phyloP scores from a whole-genome alignment of 2,888 invertebrate genomes.

The Calliscelio sp. region DNA sequence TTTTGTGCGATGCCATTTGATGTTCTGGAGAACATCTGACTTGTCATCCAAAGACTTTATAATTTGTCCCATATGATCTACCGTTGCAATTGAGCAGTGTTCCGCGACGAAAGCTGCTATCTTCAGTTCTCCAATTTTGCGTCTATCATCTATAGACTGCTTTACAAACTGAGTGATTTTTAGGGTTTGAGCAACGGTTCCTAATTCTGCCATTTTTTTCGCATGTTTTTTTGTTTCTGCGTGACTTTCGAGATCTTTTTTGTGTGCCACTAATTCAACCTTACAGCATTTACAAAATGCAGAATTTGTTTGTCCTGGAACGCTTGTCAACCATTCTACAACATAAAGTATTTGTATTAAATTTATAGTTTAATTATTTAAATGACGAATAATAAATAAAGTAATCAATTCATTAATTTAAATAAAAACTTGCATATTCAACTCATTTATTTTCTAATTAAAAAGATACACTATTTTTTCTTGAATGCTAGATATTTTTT shows the following conservation, averaged over 20 bases:
- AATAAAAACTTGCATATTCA: too few relatives aligned
- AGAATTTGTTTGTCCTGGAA: conserved; percentile 1
- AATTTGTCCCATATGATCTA: conserved; percentile 70
- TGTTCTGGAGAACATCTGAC: conserved; percentile 72
- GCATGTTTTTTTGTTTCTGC: conserved; percentile 77
- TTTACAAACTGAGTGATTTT: conserved; percentile 30
- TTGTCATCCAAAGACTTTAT: conserved; percentile 69
- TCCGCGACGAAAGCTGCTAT: conserved; percentile 75
- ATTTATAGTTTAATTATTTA: too few relatives aligned
- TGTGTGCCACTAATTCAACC: conserved; percentile 73
- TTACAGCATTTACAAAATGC: conserved; percentile 50
- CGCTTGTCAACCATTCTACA: conserved; percentile 26
- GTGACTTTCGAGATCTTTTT: conserved; percentile 76
- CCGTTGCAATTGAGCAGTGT: conserved; percentile 68
- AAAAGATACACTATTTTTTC: too few relatives aligned
- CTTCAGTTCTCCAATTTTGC: conserved; percentile 73
- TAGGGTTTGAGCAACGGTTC: conserved; percentile 34
- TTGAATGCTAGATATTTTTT: too few relatives aligned
- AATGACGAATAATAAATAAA: too few relatives aligned
- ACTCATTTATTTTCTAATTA: too few relatives aligned
- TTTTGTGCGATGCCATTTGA: conserved; percentile 70
- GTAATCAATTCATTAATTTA: too few relatives aligned
- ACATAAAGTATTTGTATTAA: too few relatives aligned
- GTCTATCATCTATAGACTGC: neutral
- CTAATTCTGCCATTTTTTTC: conserved; percentile 59